A percentile compares a stretch with the other conserved stretches of the same genome.
phyloP scores from a whole-genome alignment of 35 echinoderm and acorn worm species.

The Nesometra sesokonis region DNA sequence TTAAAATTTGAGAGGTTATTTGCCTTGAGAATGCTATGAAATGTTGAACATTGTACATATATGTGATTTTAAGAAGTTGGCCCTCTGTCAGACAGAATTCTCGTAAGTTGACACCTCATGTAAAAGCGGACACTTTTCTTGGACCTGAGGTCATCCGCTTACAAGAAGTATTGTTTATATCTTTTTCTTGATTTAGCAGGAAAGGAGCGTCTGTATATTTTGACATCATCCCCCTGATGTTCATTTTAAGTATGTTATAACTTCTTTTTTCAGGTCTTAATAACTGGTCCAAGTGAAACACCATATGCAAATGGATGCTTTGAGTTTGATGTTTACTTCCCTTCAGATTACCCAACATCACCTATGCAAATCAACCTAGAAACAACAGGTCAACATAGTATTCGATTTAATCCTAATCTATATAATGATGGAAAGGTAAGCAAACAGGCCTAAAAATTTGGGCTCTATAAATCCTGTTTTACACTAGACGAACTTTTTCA shows the following conservation, averaged over 20 bases:
- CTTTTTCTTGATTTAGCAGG: too few species aligned
- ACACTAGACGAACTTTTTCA: not conserved
- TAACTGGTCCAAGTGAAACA: slow-evolving; percentile 73
- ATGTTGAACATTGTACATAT: too few species aligned
- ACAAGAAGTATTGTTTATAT: too few species aligned
- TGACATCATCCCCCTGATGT: too few species aligned
- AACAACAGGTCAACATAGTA: slow-evolving; percentile 93
- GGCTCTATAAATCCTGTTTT: not conserved
- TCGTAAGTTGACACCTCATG: too few species aligned
- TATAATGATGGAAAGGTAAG: slow-evolving; percentile 97
- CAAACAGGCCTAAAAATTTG: not conserved
- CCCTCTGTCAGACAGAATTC: too few species aligned
- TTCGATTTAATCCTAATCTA: slow-evolving; percentile 95
- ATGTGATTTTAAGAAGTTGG: too few species aligned
- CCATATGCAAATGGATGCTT: slow-evolving; percentile 89
- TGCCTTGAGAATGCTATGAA: too few species aligned
- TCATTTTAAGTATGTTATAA: not conserved
- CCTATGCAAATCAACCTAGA: slow-evolving; percentile 96
- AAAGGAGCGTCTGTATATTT: too few species aligned
- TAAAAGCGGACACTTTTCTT: too few species aligned
- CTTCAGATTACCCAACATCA: slow-evolving; percentile 82
- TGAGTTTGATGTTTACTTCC: slow-evolving; percentile 98
- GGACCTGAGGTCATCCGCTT: too few species aligned
- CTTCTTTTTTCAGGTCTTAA: slow-evolving; percentile 52
- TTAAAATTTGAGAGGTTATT: too few species aligned